Evolutionary conservation across 1,140 invertebrate genomes (phyloP).

Genomic region (Drosophila mauritiana): DNA sequence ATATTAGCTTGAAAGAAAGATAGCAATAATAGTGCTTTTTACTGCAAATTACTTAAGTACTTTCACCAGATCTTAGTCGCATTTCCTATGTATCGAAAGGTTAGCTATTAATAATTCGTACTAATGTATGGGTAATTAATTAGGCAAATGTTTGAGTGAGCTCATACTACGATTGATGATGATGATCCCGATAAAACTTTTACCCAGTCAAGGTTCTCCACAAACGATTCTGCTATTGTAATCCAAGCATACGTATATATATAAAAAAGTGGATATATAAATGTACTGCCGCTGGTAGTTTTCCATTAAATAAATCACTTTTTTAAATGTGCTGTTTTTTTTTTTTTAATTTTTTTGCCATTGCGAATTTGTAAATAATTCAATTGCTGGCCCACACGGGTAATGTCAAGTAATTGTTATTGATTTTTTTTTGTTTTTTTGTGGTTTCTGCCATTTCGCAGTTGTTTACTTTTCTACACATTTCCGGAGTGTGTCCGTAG

Average conservation of each 20-base stretch:
- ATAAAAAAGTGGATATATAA: conserved; percentile 8
- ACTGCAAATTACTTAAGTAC: not conserved
- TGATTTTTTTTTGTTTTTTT: conserved; percentile 66
- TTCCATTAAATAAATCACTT: conserved; percentile 47
- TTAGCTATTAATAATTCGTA: conserved; percentile 29
- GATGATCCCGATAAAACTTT: conserved; percentile 27
- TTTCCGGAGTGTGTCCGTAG: conserved; percentile 49
- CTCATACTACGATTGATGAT: conserved; percentile 20
- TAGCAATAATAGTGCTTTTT: no score
- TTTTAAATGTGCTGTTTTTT: conserved; percentile 29
- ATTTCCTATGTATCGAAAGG: conserved; percentile 8
- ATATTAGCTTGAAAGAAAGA: no score
- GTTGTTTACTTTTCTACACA: conserved; percentile 45
- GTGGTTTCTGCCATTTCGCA: conserved; percentile 28
- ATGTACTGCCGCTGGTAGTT: conserved; percentile 19
- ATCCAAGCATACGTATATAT: not conserved
- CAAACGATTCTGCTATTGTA: not conserved
- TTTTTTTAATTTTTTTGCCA: not conserved
- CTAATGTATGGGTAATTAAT: conserved; percentile 41
- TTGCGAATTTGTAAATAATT: conserved; percentile 40
- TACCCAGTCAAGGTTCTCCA: conserved; percentile 22
- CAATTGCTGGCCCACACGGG: conserved; percentile 30
- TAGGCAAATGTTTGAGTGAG: conserved; percentile 36
- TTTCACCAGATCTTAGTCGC: not conserved
- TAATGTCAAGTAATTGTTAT: conserved; percentile 82